A percentile compares a stretch with the other conserved stretches of the same genome.
Conservation (phyloP, 2,797 vertebrate species). For the Acomys russatus region DNA sequence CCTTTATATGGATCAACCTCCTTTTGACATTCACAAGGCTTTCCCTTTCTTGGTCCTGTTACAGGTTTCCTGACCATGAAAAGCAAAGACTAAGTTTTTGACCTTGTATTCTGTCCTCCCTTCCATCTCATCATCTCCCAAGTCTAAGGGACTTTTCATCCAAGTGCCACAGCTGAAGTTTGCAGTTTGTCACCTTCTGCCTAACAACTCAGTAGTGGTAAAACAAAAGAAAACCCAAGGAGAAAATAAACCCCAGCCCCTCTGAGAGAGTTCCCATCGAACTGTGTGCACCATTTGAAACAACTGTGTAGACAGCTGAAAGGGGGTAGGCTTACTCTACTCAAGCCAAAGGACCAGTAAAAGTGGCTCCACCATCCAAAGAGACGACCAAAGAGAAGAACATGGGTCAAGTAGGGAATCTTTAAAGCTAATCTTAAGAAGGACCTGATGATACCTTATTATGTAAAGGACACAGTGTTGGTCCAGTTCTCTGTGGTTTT, state of each 20-base stretch:
- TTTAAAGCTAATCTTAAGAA: background rate
- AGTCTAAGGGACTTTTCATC: background rate
- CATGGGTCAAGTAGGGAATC: background rate
- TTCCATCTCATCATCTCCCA: background rate
- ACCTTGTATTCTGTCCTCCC: background rate
- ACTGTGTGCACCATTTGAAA: background rate
- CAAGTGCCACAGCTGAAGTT: background rate
- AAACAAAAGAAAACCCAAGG: background rate
- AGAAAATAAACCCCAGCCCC: background rate
- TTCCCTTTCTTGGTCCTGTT: background rate
- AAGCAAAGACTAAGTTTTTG: background rate
- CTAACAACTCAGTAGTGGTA: background rate
- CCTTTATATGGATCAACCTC: background rate
- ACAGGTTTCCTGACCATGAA: background rate
- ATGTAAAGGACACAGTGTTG: background rate
- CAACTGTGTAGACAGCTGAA: background rate
- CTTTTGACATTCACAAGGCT: background rate
- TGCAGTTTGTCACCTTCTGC: background rate
- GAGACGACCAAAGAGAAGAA: background rate
- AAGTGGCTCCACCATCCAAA: background rate
- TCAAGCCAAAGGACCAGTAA: background rate
- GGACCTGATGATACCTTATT: background rate
- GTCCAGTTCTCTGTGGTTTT: background rate
- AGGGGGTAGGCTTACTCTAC: background rate
- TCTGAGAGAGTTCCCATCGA: background rate